Percentiles rank a stretch among this genome's conserved stretches.
Evolutionary conservation across 2,888 invertebrate species (phyloP).

Genomic region (Aphodius sticticus): DNA sequence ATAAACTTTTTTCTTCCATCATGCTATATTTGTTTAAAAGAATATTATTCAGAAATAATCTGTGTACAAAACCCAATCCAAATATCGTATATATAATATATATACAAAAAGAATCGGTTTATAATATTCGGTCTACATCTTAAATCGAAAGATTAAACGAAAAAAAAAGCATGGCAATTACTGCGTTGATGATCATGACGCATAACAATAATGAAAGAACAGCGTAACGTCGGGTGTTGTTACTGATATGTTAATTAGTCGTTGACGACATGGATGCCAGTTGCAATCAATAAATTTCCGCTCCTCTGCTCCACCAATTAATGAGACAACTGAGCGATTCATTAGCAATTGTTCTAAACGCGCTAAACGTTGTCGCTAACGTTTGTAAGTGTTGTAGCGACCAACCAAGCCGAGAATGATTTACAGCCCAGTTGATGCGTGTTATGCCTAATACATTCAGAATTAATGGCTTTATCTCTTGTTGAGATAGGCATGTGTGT

Average conservation of each 20-base stretch:
- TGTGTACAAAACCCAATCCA: no score
- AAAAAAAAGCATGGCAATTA: no score
- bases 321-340: conserved; percentile 4
- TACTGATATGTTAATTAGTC: not conserved
- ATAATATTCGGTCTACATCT: no score
- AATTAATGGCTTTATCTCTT: not conserved
- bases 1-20: no score
- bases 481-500: not conserved
- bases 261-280: not conserved
- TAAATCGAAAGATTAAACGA: no score
- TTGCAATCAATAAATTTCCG: not conserved
- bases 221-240: not conserved
- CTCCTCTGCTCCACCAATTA: not conserved
- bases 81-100: no score
- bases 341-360: not conserved
- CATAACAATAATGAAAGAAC: not conserved
- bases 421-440: not conserved
- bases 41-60: no score
- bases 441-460: not conserved
- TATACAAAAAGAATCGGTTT: no score
- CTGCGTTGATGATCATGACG: not conserved
- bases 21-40: no score
- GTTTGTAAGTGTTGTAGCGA: not conserved
- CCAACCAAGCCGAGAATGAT: not conserved
- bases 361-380: not conserved